Conservation (phyloP, 2,888 invertebrate species). For the Aleiodes alternator region DNA sequence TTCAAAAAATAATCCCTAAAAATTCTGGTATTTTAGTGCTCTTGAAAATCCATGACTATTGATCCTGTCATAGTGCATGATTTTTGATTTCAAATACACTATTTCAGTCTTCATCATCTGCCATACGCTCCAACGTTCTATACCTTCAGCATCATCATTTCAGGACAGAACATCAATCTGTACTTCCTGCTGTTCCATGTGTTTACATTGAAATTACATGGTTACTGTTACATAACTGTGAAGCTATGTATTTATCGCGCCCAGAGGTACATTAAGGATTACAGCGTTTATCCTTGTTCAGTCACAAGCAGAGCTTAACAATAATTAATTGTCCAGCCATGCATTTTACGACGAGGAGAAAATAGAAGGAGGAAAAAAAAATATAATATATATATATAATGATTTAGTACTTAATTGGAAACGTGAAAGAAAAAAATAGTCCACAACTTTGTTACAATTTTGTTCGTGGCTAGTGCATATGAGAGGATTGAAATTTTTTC, state of each 20-base stretch:
- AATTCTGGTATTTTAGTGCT: no score
- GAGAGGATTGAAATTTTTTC: constrained; percentile 9
- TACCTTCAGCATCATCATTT: neutral
- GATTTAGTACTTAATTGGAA: neutral
- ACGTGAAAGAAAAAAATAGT: neutral
- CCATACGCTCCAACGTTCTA: no score
- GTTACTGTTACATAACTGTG: constrained; percentile 17
- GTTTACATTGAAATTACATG: constrained; percentile 44
- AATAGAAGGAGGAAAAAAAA: no score
- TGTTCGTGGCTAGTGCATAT: neutral
- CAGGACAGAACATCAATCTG: constrained; percentile 39
- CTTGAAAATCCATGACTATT: no score
- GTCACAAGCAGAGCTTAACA: constrained; percentile 18
- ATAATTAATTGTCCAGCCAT: constrained; percentile 1
- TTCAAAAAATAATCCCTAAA: no score
- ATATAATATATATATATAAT: neutral
- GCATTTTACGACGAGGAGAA: no score
- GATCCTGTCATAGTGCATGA: no score
- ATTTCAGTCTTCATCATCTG: no score
- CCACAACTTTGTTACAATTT: neutral
- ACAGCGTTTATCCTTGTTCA: constrained; percentile 23
- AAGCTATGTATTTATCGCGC: constrained; percentile 37
- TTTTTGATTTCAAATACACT: no score
- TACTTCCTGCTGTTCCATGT: constrained; percentile 32
- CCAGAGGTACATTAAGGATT: constrained; percentile 19